Evolutionary conservation across 2,113 vertebrate genomes (phyloP), one percentile per base, ranked within the genome.

Genomic region (Hiodon tergisus): DNA sequence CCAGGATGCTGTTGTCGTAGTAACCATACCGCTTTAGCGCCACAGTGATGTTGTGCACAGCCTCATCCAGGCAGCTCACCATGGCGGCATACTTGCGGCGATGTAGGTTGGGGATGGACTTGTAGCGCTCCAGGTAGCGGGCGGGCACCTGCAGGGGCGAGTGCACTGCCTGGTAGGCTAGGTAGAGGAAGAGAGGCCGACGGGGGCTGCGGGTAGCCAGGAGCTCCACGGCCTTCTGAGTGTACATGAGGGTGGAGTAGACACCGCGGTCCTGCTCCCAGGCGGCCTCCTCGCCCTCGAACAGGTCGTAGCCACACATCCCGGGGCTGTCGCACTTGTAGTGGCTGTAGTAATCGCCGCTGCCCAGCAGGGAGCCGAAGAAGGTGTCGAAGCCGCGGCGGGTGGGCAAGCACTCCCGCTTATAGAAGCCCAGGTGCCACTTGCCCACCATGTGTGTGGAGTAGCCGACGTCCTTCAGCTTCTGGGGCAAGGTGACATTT

Each of bases 381-480:
- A 99, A 99, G 2, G 93, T 93, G 85, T 99, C 94, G 2, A 99
- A 98, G 0, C 97, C 97, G 51, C 95, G 93, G 73, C 93, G 92
- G 0, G 95, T 99, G 77, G 97, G 97, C 89, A 99, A 91, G 82
- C 96, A 98, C 77, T 93, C 93, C n/a, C 93, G 92, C 78, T 94
- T 93, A 81, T 98, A 99, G 82, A 99, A 98, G 0, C 97, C 97
- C 80, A 99, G 84, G 83, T 98, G 97, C 97, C 97, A 99, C 85
- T 98, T 99, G 76, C 97, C 97, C 80, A 99, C 95, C 96, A 98
- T 98, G 79, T 99, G 95, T 0, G 97, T 98, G 59, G 95, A 89
- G 78, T 99, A 99, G 51, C 96, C 97, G 0, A 88, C 94, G 67
- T 95, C 91, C 84, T 91, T 95, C 53, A 99, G 92, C 84, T 98